phyloP scores from a whole-genome alignment of 2,797 vertebrate species.

The Molossus molossus region DNA sequence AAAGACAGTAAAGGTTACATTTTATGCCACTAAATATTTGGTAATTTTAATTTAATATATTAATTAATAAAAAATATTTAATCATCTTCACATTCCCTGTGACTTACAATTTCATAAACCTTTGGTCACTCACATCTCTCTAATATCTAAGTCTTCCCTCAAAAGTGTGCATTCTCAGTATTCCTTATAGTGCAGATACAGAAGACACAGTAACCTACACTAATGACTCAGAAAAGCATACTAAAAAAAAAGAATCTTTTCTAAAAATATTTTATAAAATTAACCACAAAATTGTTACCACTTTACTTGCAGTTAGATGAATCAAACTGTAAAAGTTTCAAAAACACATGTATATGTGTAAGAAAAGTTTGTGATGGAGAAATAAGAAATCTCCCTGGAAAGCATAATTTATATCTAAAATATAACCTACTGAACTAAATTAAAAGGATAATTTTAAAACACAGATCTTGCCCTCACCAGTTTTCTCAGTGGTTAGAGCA shows the following conservation, averaged over 20 bases:
- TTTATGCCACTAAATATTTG: constrained; percentile 47
- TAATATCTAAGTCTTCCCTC: background rate
- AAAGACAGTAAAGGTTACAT: constrained; percentile 16
- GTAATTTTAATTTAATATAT: constrained; percentile 46
- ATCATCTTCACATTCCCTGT: background rate
- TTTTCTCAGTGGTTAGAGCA: too few relatives aligned
- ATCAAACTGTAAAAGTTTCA: background rate
- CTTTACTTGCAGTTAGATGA: background rate
- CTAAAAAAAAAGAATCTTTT: constrained; percentile 9
- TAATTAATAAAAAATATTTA: background rate
- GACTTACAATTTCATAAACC: constrained; percentile 4
- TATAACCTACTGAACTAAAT: background rate
- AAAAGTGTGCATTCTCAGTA: background rate
- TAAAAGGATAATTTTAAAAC: background rate
- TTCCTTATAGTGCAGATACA: background rate
- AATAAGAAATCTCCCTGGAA: constrained; percentile 5
- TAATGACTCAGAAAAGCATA: background rate
- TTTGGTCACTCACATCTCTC: background rate
- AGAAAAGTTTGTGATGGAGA: background rate
- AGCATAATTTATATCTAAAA: constrained; percentile 60
- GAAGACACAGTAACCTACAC: background rate
- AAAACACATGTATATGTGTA: constrained; percentile 3
- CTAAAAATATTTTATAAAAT: constrained; percentile 56
- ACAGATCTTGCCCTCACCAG: too few relatives aligned
- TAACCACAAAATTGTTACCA: constrained; percentile 5